A percentile compares a stretch with the other conserved stretches of the same genome.
Conservation (phyloP, 2,797 vertebrate species). For the Enteromius afrohamiltoni region DNA sequence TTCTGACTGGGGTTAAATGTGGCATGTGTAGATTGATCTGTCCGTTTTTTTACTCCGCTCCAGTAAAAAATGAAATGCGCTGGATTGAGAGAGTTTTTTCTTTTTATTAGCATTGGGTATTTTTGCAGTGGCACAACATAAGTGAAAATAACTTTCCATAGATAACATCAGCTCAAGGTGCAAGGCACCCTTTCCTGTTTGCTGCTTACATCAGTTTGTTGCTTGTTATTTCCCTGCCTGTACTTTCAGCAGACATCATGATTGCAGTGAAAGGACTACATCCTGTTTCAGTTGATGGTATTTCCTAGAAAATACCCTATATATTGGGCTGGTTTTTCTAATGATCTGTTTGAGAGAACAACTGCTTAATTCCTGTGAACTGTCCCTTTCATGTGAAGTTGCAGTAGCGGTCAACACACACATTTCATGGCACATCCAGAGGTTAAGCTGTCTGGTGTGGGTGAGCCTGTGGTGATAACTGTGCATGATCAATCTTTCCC, state of each 20-base stretch:
- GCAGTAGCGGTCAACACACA: not conserved
- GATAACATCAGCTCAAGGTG: conserved; percentile 31
- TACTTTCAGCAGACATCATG: not conserved
- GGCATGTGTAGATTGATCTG: conserved; percentile 10
- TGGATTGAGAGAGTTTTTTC: not conserved
- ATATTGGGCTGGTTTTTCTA: not conserved
- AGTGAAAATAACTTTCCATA: not conserved
- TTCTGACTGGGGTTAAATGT: not conserved
- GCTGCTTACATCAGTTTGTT: not conserved
- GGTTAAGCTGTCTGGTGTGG: not conserved
- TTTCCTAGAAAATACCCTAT: conserved; percentile 25
- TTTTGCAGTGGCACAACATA: not conserved
- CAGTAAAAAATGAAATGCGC: not conserved
- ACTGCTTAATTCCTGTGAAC: not conserved
- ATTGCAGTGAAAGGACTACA: not conserved
- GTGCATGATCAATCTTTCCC: not conserved
- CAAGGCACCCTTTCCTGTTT: conserved; percentile 10
- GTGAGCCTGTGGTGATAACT: not conserved
- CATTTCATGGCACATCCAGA: not conserved
- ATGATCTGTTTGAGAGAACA: no score
- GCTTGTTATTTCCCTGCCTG: not conserved
- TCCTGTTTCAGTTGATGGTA: conserved; percentile 19
- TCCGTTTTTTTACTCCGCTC: not conserved
- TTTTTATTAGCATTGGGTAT: not conserved
- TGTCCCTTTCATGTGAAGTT: not conserved